Conservation (phyloP, 2,797 vertebrate species). For the Onychomys arenicola region DNA sequence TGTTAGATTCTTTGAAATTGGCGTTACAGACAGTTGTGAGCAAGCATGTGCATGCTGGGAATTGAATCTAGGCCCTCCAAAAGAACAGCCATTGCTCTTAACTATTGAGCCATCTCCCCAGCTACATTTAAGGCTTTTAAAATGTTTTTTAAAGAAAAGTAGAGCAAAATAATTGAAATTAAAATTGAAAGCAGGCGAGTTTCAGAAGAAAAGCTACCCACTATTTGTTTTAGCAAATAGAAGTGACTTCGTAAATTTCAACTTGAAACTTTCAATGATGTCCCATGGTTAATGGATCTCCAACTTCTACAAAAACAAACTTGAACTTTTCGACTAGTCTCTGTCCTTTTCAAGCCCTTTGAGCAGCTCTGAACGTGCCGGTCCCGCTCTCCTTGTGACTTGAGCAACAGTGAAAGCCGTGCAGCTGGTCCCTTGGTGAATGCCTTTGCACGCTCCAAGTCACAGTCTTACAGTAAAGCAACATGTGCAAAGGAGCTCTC, state of each 20-base stretch:
- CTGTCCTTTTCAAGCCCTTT: not conserved
- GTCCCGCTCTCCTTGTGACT: not conserved
- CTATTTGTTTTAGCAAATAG: not conserved
- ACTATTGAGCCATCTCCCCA: not conserved
- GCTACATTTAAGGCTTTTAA: not conserved
- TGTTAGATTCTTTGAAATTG: not conserved
- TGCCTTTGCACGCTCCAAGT: not conserved
- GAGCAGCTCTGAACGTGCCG: not conserved
- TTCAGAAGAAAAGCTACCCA: not conserved
- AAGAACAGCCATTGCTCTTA: not conserved
- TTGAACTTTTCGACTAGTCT: not conserved
- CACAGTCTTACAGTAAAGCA: constrained; percentile 21
- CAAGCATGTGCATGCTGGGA: not conserved
- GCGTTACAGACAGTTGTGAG: not conserved
- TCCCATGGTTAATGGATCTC: not conserved
- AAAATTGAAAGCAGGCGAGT: constrained; percentile 50
- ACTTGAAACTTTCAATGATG: constrained; percentile 32
- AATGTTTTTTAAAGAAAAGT: constrained; percentile 8
- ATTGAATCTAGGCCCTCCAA: too few relatives aligned
- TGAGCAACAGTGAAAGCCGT: not conserved
- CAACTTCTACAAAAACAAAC: constrained; percentile 4
- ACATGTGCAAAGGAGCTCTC: not conserved
- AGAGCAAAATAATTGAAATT: constrained; percentile 25
- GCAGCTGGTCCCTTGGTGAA: not conserved
- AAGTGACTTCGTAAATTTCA: constrained; percentile 32